These are phyloP conservation scores for Drosophila lacertosa DNA, from an alignment of 1,140 invertebrate genomes.

Conservation along the genomic window DNA sequence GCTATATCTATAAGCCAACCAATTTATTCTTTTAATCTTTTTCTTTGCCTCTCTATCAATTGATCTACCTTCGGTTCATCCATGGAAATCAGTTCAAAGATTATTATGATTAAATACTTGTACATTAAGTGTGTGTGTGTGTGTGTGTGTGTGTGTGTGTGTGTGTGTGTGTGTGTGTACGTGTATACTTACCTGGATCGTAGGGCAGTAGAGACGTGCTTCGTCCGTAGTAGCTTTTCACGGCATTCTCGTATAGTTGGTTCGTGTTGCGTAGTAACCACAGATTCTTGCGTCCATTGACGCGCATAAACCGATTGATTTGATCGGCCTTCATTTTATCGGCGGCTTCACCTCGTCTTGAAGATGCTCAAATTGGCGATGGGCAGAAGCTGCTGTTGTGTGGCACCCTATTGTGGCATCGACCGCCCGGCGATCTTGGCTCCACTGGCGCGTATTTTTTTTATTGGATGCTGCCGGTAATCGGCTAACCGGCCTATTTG, in stretches of 20 bases:
- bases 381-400: background rate
- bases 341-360: constrained; percentile 12
- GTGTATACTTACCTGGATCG: constrained; percentile 15
- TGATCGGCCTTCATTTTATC: constrained; percentile 60
- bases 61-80: too few relatives aligned
- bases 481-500: background rate
- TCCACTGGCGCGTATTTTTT: background rate
- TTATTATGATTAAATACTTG: too few relatives aligned
- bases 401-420: background rate
- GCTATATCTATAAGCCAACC: too few relatives aligned
- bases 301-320: constrained; percentile 53
- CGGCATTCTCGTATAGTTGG: constrained; percentile 53
- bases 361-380: background rate
- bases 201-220: constrained; percentile 22
- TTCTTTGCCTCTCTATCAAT: too few relatives aligned
- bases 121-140: too few relatives aligned
- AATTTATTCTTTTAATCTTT: too few relatives aligned
- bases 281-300: constrained; percentile 47
- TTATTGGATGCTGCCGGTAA: background rate
- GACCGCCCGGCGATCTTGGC: background rate
- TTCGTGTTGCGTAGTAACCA: constrained; percentile 65
- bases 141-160: too few relatives aligned
- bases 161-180: too few relatives aligned
- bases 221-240: constrained; percentile 43
- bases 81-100: too few relatives aligned